Percentiles rank a stretch among this genome's conserved stretches.
These are phyloP conservation scores for Gymnothorax reevesii DNA, from an alignment of 2,797 vertebrate genomes.

Conservation along the genomic window DNA sequence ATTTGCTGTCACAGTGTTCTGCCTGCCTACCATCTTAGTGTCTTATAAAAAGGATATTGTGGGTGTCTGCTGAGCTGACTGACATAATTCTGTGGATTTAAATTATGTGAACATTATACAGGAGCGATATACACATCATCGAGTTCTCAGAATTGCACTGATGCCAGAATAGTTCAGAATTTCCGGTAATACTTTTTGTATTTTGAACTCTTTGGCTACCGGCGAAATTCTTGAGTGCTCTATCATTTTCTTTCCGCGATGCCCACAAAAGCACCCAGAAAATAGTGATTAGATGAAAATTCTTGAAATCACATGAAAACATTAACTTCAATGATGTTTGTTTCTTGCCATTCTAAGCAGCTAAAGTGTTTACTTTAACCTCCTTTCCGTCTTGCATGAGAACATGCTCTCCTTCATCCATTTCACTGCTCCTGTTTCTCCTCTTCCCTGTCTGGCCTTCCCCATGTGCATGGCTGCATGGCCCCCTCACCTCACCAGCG, in stretches of 20 bases:
- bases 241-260: background rate
- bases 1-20: background rate
- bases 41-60: background rate
- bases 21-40: background rate
- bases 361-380: background rate
- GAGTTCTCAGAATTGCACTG: too few relatives aligned
- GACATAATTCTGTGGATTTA: background rate
- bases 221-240: background rate
- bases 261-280: background rate
- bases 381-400: background rate
- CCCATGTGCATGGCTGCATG: slow-evolving; percentile 57
- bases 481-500: slow-evolving; percentile 54
- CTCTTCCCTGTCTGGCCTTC: slow-evolving; percentile 52
- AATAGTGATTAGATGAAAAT: background rate
- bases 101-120: background rate
- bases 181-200: too few relatives aligned
- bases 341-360: background rate
- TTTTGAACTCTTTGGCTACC: background rate
- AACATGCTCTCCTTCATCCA: slow-evolving; percentile 17
- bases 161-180: too few relatives aligned
- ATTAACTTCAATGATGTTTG: background rate
- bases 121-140: too few relatives aligned
- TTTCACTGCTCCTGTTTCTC: slow-evolving; percentile 49
- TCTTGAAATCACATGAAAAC: background rate
- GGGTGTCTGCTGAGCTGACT: background rate